phyloP scores from a whole-genome alignment of 2,888 invertebrate genomes.

The Alviniconcha strummeri region DNA sequence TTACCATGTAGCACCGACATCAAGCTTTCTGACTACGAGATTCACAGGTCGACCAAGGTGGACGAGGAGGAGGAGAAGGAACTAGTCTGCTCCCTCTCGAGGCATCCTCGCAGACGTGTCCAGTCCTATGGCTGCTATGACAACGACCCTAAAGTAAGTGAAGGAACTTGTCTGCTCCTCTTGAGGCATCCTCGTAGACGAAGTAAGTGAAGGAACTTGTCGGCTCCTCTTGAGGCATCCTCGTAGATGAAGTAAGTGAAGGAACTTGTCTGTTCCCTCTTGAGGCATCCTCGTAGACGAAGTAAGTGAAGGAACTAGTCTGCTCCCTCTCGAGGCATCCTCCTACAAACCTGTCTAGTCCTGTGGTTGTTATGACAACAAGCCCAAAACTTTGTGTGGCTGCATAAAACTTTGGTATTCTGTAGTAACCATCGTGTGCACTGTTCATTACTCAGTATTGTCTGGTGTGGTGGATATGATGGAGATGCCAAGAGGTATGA shows the following conservation, averaged over 20 bases:
- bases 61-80: conserved; percentile 38
- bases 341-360: conserved; percentile 35
- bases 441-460: too few relatives aligned
- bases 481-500: too few relatives aligned
- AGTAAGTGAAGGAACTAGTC: conserved; percentile 35
- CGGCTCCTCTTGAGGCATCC: conserved; percentile 40
- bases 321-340: conserved; percentile 38
- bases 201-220: conserved; percentile 37
- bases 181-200: conserved; percentile 39
- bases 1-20: conserved; percentile 43
- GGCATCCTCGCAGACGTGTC: conserved; percentile 37
- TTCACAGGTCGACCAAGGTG: conserved; percentile 31
- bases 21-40: conserved; percentile 21
- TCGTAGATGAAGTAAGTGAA: conserved; percentile 38
- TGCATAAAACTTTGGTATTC: conserved; percentile 18
- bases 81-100: conserved; percentile 37
- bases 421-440: too few relatives aligned
- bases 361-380: conserved; percentile 42
- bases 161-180: conserved; percentile 35
- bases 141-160: conserved; percentile 41
- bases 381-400: conserved; percentile 42
- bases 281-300: conserved; percentile 39
- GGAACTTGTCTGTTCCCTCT: conserved; percentile 36
- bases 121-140: conserved; percentile 41
- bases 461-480: too few relatives aligned